Base-by-base conservation (phyloP, 2,113 vertebrate species). In the Saccopteryx leptura region DNA sequence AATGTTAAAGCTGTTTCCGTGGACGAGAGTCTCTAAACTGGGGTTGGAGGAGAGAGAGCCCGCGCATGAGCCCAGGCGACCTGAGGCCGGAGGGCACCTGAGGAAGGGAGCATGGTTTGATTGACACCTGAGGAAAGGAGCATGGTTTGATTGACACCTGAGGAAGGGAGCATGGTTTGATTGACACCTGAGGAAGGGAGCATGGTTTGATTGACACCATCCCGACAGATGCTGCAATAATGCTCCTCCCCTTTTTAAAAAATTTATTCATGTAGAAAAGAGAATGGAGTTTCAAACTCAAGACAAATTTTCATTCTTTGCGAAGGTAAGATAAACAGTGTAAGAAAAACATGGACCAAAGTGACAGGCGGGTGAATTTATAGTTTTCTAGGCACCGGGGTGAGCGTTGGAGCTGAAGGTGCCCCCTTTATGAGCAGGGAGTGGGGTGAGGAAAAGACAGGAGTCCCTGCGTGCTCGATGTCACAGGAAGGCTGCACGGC, bases 381-480 rank as follows among this genome's bases (percentile, higher is more conserved):
- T 13, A 1, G 18, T 81, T 12, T 17, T 8, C 18, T 26, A 0
- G 14, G 33, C 23, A 4, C 11, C 2, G 86, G 1, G 7, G 0
- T 31, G 56, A 4, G 14, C 7, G 31, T 21, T 7, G 54, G 23
- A 56, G 52, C 69, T 26, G 13, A 15, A 13, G 23, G 1, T 7
- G 2, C 39, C 9, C 11, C 72, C 61, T 6, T 48, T 24, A 46
- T 3, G 0, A 2, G 66, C 10, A 13, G 65, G 2, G 50, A 28
- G n/a, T 46, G n/a, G 48, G 14, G 8, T 1, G 0, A 24, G 56
- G 28, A 46, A 0, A 17, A 19, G 84, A 6, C 18, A 10, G 13
- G 2, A 9, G 46, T 28, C 15, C 5, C 60, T 7, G 1, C 4
- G 3, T 19, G 2, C 50, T n/a, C 0, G 0, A 0, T 3, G 9